These are phyloP conservation scores for Sicus ferrugineus DNA, from an alignment of 2,888 invertebrate genomes.

Conservation along the genomic window DNA sequence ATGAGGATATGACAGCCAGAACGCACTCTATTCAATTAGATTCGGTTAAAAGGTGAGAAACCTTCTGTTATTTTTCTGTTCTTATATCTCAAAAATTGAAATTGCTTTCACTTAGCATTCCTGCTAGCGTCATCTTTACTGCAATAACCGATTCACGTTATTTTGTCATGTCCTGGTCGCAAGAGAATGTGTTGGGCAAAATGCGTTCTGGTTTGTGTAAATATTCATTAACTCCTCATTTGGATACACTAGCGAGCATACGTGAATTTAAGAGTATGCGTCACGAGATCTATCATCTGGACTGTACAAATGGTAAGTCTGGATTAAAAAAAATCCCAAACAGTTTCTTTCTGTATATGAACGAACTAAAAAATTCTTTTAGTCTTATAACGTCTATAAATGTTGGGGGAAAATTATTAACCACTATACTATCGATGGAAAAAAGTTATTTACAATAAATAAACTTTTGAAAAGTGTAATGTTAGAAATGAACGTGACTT, in stretches of 20 bases:
- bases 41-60: constrained; percentile 56
- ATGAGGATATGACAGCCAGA: constrained; percentile 56
- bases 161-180: constrained; percentile 62
- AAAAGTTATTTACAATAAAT: too few species aligned
- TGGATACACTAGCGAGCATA: constrained; percentile 62
- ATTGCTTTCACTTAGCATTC: constrained; percentile 45
- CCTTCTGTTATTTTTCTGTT: neutral
- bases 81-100: neutral
- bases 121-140: constrained; percentile 55
- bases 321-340: too few species aligned
- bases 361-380: too few species aligned
- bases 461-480: too few species aligned
- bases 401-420: too few species aligned
- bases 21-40: constrained; percentile 60
- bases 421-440: too few species aligned
- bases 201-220: constrained; percentile 60
- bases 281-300: constrained; percentile 56
- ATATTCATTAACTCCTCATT: constrained; percentile 60
- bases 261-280: constrained; percentile 61
- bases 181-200: constrained; percentile 54
- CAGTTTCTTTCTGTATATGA: too few species aligned
- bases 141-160: constrained; percentile 60
- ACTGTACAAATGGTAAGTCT: constrained; percentile 55
- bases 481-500: too few species aligned
- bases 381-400: too few species aligned